Evolutionary conservation across 2,888 invertebrate species (phyloP).

Genomic region (Trichacis sp.): DNA sequence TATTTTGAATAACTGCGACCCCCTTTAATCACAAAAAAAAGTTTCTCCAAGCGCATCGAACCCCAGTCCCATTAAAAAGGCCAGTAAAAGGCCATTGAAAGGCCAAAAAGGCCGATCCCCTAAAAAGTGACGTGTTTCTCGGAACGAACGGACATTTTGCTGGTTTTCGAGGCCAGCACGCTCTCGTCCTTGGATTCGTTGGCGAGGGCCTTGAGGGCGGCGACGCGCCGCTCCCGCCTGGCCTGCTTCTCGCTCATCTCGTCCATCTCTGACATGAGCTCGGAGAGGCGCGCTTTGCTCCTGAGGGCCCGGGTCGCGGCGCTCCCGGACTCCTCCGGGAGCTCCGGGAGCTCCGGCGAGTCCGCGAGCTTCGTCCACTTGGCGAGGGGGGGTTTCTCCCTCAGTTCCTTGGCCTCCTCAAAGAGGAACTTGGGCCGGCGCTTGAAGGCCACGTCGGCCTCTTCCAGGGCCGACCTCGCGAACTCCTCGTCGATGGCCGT

Average conservation of each 20-base stretch:
- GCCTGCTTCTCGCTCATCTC: constrained; percentile 78
- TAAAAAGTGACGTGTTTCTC: constrained; percentile 68
- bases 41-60: no score
- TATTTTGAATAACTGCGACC: no score
- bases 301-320: constrained; percentile 77
- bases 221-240: constrained; percentile 79
- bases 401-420: constrained; percentile 53
- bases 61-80: no score
- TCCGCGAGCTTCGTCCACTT: constrained; percentile 75
- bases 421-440: constrained; percentile 48
- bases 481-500: constrained; percentile 77
- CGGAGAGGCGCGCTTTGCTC: constrained; percentile 77
- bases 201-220: constrained; percentile 78
- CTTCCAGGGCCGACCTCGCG: constrained; percentile 68
- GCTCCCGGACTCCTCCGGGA: constrained; percentile 69
- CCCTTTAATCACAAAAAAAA: no score
- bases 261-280: constrained; percentile 82
- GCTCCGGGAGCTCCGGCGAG: constrained; percentile 35
- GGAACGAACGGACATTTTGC: constrained; percentile 52
- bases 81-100: no score
- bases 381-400: constrained; percentile 71
- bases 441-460: constrained; percentile 71
- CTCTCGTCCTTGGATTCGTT: constrained; percentile 72
- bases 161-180: constrained; percentile 46
- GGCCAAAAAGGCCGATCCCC: no score